Percentiles rank a stretch among this genome's conserved stretches.
Conservation (phyloP, 2,797 vertebrate species). For the Todus mexicanus region DNA sequence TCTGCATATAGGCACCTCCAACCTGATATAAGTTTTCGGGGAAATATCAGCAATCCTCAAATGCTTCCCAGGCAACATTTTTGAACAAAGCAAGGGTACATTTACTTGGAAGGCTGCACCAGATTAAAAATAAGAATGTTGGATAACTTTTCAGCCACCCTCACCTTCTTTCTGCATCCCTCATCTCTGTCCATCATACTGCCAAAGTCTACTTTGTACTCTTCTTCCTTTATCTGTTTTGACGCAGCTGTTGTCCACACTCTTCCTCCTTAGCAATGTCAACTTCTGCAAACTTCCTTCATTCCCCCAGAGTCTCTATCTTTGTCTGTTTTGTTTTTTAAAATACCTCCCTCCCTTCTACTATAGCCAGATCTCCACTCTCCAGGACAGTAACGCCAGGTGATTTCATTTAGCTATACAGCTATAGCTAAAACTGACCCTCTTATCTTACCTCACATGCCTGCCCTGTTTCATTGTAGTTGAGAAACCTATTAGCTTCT, state of each 20-base stretch:
- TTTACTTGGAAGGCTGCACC: neutral
- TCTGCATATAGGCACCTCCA: neutral
- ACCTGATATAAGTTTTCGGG: neutral
- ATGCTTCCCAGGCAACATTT: neutral
- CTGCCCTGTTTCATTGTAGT: neutral
- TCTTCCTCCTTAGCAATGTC: neutral
- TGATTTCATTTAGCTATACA: neutral
- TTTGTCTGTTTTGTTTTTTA: neutral
- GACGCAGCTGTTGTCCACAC: neutral
- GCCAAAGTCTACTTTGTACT: neutral
- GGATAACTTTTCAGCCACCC: neutral
- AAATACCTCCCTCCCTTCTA: neutral
- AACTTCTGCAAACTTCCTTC: neutral
- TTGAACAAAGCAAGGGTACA: neutral
- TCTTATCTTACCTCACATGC: neutral
- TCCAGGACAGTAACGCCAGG: neutral
- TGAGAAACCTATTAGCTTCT: neutral
- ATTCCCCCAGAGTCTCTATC: fast-evolving
- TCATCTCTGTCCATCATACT: neutral
- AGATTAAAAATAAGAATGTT: neutral
- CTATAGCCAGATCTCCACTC: neutral
- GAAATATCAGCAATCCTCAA: neutral
- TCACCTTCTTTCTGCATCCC: neutral
- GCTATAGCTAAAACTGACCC: neutral
- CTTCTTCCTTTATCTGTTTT: neutral